phyloP scores from a whole-genome alignment of 2,888 invertebrate genomes.

The Aporophyla lueneburgensis region DNA sequence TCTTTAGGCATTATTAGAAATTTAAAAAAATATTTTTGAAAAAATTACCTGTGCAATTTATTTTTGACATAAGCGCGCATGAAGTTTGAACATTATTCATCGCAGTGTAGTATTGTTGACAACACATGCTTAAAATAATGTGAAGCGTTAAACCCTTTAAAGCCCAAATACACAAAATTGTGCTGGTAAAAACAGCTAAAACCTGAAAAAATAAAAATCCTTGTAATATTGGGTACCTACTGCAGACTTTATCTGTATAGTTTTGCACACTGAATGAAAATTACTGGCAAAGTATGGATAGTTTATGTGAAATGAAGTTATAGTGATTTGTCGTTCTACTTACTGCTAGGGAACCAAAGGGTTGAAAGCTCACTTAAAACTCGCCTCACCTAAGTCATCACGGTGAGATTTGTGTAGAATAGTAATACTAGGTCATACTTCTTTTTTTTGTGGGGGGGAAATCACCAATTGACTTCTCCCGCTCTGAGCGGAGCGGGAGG shows the following conservation, averaged over 20 bases:
- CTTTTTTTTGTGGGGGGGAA: too few species aligned
- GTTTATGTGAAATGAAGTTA: too few species aligned
- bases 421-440: not conserved
- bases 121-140: constrained; percentile 28
- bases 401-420: not conserved
- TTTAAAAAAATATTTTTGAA: too few species aligned
- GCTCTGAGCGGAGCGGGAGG: too few species aligned
- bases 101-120: constrained; percentile 28
- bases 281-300: too few species aligned
- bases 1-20: not conserved
- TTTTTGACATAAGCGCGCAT: constrained; percentile 17
- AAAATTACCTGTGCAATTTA: constrained; percentile 16
- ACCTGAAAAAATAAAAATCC: not conserved
- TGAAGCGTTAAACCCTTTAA: constrained; percentile 15
- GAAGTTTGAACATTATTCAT: constrained; percentile 18
- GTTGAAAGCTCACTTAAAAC: not conserved
- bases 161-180: not conserved
- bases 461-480: too few species aligned
- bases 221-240: not conserved
- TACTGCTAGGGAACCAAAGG: not conserved
- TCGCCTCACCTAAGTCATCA: not conserved
- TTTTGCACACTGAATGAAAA: too few species aligned
- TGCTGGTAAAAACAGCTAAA: too few species aligned
- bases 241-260: not conserved
- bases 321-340: too few species aligned